Conservation (phyloP, 1,140 invertebrate genomes). For the Colletes gigas region DNA sequence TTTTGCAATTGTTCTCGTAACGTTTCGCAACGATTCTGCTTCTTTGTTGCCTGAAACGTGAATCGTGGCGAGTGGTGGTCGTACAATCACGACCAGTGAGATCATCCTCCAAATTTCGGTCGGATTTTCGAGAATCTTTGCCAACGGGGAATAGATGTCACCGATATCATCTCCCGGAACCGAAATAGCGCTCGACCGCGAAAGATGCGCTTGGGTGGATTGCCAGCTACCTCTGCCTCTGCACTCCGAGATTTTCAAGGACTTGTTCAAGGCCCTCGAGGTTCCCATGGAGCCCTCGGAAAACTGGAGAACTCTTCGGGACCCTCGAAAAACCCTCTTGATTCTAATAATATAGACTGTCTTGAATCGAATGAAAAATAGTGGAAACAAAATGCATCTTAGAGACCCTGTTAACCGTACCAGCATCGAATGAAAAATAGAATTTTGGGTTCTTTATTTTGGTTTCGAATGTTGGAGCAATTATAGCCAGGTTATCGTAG, state of each 20-base stretch:
- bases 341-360: no score
- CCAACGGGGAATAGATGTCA: slow-evolving; percentile 43
- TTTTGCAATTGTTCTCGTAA: not conserved
- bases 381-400: no score
- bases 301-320: not conserved
- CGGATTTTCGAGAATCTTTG: slow-evolving; percentile 32
- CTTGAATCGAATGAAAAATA: no score
- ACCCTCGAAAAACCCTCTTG: no score
- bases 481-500: not conserved
- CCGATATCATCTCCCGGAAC: slow-evolving; percentile 48
- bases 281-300: not conserved
- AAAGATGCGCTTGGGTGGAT: slow-evolving; percentile 28
- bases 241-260: slow-evolving; percentile 37
- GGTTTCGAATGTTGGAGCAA: no score
- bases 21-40: slow-evolving; percentile 5
- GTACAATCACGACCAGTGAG: slow-evolving; percentile 42
- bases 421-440: no score
- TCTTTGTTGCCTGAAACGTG: not conserved
- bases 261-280: slow-evolving; percentile 36
- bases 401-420: no score
- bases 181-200: slow-evolving; percentile 53
- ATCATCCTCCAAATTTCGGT: slow-evolving; percentile 52
- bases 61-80: not conserved
- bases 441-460: no score
- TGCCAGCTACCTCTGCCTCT: slow-evolving; percentile 29